phyloP scores from a whole-genome alignment of 2,797 vertebrate genomes.

The Chiroxiphia lanceolata region DNA sequence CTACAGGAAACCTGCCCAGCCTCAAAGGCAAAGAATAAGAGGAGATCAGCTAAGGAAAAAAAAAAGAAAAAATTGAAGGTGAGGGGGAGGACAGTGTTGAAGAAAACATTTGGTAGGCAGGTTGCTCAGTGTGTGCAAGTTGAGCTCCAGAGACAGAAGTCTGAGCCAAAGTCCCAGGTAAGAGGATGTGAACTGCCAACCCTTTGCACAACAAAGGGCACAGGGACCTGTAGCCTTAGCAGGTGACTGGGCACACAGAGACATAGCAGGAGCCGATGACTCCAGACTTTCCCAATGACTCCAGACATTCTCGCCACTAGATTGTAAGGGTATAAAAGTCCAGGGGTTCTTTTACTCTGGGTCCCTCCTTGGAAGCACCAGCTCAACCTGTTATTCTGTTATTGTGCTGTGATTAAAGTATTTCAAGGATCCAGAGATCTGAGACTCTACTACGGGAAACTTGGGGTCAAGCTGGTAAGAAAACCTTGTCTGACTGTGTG shows the following conservation, averaged over 20 bases:
- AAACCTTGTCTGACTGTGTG: background rate
- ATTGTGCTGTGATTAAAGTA: background rate
- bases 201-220: background rate
- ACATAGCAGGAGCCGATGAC: background rate
- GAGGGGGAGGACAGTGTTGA: background rate
- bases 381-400: background rate
- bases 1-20: background rate
- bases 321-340: background rate
- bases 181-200: background rate
- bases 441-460: background rate
- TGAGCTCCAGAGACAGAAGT: background rate
- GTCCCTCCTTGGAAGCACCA: background rate
- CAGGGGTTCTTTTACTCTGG: background rate
- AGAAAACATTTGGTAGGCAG: background rate
- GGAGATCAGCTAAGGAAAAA: background rate
- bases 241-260: background rate
- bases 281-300: background rate
- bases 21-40: background rate
- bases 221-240: background rate
- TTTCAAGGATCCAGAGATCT: background rate
- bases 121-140: background rate
- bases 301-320: background rate
- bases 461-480: background rate
- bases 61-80: background rate
- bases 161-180: background rate